These are phyloP conservation scores for Orthosia cruda DNA, from an alignment of 2,888 invertebrate species.

Conservation along the genomic window DNA sequence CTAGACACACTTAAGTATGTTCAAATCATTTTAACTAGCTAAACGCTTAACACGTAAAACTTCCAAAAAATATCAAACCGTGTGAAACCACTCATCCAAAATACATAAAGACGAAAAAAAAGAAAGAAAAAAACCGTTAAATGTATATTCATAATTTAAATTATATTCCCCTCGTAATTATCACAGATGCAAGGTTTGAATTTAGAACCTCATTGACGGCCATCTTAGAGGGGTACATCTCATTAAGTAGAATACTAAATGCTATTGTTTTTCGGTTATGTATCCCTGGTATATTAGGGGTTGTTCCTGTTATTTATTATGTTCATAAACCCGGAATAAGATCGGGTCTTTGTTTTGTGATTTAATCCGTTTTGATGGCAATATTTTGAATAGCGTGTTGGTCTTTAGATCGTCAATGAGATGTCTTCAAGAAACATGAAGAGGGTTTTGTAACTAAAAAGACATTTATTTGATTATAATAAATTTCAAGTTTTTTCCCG, in stretches of 20 bases:
- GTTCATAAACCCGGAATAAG: constrained; percentile 24
- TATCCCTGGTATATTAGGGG: constrained; percentile 48
- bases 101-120: constrained; percentile 34
- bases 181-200: constrained; percentile 86
- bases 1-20: background rate
- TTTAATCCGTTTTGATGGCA: constrained; percentile 18
- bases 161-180: constrained; percentile 80
- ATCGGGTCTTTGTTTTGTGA: constrained; percentile 9
- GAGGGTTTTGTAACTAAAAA: background rate
- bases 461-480: too few species aligned
- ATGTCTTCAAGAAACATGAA: background rate
- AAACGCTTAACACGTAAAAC: constrained; percentile 15
- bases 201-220: constrained; percentile 87
- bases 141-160: constrained; percentile 78
- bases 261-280: constrained; percentile 71
- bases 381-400: background rate
- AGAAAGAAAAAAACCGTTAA: constrained; percentile 64
- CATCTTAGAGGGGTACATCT: constrained; percentile 88
- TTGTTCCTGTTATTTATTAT: constrained; percentile 30
- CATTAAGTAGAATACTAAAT: constrained; percentile 78
- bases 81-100: constrained; percentile 40
- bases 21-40: background rate
- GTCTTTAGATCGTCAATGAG: background rate
- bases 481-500: too few species aligned
- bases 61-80: constrained; percentile 10